phyloP scores from a whole-genome alignment of 2,888 invertebrate genomes.

The Gandaritis pyraliata region DNA sequence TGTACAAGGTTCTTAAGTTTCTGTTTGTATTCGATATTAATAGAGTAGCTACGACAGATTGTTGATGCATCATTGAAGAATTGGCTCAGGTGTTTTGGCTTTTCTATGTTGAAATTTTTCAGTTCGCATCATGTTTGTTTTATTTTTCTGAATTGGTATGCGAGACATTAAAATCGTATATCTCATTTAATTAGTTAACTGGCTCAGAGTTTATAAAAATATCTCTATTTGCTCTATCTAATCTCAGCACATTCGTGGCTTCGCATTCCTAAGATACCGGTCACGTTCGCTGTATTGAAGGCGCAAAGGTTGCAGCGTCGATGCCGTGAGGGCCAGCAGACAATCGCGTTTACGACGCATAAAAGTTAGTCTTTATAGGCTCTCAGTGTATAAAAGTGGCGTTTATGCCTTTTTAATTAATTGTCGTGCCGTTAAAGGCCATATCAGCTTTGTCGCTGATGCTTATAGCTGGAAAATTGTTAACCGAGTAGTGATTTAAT shows the following conservation, averaged over 20 bases:
- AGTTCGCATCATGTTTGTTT: slow-evolving; percentile 5
- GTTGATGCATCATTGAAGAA: slow-evolving; percentile 17
- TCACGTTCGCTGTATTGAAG: slow-evolving; percentile 53
- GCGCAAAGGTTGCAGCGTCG: slow-evolving; percentile 61
- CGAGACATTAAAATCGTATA: slow-evolving; percentile 4
- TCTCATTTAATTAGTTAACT: slow-evolving; percentile 21
- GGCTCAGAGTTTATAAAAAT: slow-evolving; percentile 23
- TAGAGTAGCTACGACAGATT: slow-evolving; percentile 40
- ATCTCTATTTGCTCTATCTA: slow-evolving; percentile 16
- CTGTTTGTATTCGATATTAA: slow-evolving; percentile 51
- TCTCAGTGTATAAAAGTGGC: slow-evolving; percentile 81
- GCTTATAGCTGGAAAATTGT: slow-evolving; percentile 76
- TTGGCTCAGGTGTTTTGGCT: slow-evolving; percentile 13
- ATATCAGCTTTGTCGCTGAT: slow-evolving; percentile 78
- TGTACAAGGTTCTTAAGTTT: slow-evolving; percentile 49
- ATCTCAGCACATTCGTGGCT: slow-evolving; percentile 49
- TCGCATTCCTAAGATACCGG: slow-evolving; percentile 55
- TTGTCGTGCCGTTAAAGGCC: slow-evolving; percentile 80
- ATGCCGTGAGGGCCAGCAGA: slow-evolving; percentile 74
- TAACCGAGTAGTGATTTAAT: slow-evolving; percentile 78
- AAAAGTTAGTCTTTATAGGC: slow-evolving; percentile 85
- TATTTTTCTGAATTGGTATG: slow-evolving; percentile 10
- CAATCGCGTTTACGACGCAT: slow-evolving; percentile 84
- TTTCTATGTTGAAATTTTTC: neutral
- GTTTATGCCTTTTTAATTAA: slow-evolving; percentile 84